Percentiles rank a stretch among this genome's conserved stretches.
phyloP scores from a whole-genome alignment of 2,113 vertebrate genomes.

The Carassius auratus region DNA sequence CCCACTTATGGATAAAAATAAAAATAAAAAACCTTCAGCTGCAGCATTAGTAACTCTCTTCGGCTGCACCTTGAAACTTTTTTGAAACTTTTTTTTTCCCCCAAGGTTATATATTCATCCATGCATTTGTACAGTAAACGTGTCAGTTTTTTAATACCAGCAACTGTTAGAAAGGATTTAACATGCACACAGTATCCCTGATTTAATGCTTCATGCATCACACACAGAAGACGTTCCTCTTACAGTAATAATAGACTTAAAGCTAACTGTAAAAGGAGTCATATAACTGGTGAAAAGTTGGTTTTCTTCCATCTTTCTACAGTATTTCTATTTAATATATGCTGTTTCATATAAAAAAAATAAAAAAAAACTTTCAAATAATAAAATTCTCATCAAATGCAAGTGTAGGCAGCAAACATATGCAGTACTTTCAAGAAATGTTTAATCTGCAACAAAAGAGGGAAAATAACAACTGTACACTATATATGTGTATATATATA shows the following conservation, averaged over 20 bases:
- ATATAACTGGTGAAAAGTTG: background rate
- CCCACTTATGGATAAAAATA: slow-evolving; percentile 3
- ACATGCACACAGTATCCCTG: background rate
- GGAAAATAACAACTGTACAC: no score
- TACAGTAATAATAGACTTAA: background rate
- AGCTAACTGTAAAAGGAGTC: background rate
- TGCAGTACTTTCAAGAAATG: no score
- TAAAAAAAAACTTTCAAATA: no score
- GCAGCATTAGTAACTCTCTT: background rate
- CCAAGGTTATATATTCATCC: background rate
- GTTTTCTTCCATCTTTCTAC: background rate
- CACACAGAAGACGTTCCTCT: background rate
- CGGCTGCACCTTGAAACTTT: background rate
- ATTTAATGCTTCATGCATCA: background rate
- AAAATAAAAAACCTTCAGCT: background rate
- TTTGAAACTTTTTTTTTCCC: background rate
- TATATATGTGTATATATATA: no score
- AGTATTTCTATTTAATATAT: background rate
- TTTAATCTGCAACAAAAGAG: no score
- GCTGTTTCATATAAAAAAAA: background rate
- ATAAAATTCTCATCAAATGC: no score
- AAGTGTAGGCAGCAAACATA: no score
- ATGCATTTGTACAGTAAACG: background rate
- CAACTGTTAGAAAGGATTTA: background rate
- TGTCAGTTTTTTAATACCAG: background rate